These are phyloP conservation scores for Drosophila subquinaria DNA, from an alignment of 2,888 invertebrate species.

Conservation along the genomic window DNA sequence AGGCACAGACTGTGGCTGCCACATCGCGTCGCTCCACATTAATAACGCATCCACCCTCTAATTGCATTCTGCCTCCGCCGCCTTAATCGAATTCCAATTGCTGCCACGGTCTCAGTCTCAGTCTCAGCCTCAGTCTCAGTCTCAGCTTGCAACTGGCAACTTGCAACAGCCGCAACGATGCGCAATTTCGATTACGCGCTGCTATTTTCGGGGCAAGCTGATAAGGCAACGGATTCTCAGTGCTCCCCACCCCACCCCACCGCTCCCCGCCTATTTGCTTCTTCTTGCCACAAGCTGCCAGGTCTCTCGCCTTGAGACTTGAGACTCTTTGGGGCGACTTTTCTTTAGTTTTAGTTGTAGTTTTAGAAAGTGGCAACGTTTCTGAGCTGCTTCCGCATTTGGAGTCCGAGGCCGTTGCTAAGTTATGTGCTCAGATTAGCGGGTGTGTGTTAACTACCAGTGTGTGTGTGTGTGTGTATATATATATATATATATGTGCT, in stretches of 20 bases:
- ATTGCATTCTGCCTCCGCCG: conserved; percentile 77
- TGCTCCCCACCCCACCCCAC: not conserved
- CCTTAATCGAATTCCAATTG: conserved; percentile 76
- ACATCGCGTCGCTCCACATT: conserved; percentile 81
- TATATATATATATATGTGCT: conserved; percentile 6
- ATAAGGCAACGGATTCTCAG: conserved; percentile 40
- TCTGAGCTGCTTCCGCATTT: conserved; percentile 64
- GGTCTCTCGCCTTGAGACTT: conserved; percentile 1
- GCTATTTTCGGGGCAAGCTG: conserved; percentile 57
- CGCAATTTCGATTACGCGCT: conserved; percentile 80
- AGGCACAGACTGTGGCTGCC: conserved; percentile 25
- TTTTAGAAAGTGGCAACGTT: conserved; percentile 64
- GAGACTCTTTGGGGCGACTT: conserved; percentile 8
- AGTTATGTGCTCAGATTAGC: conserved; percentile 79
- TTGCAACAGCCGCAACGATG: conserved; percentile 61
- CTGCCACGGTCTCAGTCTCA: conserved; percentile 6
- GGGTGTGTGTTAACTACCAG: conserved; percentile 75
- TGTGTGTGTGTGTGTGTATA: conserved; percentile 10
- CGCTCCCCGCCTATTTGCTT: not conserved
- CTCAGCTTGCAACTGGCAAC: conserved; percentile 5
- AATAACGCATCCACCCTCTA: conserved; percentile 86
- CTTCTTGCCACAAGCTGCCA: not conserved
- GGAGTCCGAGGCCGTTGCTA: conserved; percentile 48
- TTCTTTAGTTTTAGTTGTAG: conserved; percentile 41
- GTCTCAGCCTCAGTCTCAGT: not conserved